Percentiles rank a stretch among this genome's conserved stretches.
Evolutionary conservation across 1,140 invertebrate genomes (phyloP).

Genomic region (Rhyzopertha dominica): DNA sequence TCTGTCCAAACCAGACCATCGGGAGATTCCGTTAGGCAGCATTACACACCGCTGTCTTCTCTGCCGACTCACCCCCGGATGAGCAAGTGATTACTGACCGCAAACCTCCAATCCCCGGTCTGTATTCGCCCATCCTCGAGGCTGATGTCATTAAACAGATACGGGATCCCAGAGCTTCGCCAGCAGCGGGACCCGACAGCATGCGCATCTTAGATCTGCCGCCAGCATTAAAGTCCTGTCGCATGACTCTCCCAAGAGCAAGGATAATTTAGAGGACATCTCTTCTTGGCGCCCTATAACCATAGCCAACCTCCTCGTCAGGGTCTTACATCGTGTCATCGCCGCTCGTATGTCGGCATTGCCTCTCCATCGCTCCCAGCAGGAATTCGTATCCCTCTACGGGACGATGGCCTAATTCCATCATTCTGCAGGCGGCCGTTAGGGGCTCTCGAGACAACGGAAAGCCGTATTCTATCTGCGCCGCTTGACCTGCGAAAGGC

Average conservation of each 20-base stretch:
- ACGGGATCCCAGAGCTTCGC: too few relatives aligned
- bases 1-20: too few relatives aligned
- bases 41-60: too few relatives aligned
- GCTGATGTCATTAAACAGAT: too few relatives aligned
- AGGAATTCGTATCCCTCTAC: too few relatives aligned
- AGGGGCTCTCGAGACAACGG: not conserved
- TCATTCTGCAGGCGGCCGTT: not conserved
- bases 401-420: conserved; percentile 2
- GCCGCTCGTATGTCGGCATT: conserved; percentile 29
- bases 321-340: conserved; percentile 36
- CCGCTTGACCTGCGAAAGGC: conserved; percentile 11
- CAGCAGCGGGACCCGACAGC: conserved; percentile 1
- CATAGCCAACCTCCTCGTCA: conserved; percentile 37
- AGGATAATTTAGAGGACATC: not conserved
- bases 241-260: not conserved
- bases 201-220: conserved; percentile 1
- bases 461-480: conserved; percentile 21
- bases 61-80: too few relatives aligned
- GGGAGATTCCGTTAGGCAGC: too few relatives aligned
- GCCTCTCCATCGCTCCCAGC: conserved; percentile 26
- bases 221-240: not conserved
- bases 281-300: conserved; percentile 38
- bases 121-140: too few relatives aligned
- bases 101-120: too few relatives aligned
- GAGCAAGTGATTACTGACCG: too few relatives aligned